Base-by-base conservation (phyloP, 2,888 invertebrate species). In the Cosmia trapezina region DNA sequence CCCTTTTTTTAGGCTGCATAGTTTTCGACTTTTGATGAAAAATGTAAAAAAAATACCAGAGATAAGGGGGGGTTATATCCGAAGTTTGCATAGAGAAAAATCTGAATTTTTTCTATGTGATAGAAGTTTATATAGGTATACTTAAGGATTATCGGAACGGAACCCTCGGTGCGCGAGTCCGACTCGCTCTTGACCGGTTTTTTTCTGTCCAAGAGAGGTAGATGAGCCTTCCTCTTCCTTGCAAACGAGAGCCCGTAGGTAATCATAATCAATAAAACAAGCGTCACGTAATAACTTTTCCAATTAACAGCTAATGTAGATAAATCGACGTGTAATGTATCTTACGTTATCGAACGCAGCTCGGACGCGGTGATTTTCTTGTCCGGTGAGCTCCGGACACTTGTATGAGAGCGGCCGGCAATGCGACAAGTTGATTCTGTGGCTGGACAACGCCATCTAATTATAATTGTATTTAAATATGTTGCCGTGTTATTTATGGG, bases 381-480 rank as follows among this genome's bases (percentile, higher is more conserved):
- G 81, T 81, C 83, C 69, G 47, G 66, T 54, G 60, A 45, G 49
- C 54, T 54, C 63, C 28, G 17, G 81, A 81, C 81, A 83, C 66
- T 81, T 83, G 83, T 81, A 81, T 81, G 69, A 72, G 70, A 62
- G 45, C 70, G 71, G 57, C 54, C 33, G 51, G 60, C 49, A 70
- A 71, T 54, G 75, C 37, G 81, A 81, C 81, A 83, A 72, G 83
- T 81, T 81, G 83, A 81, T 83, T 83, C 64, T 54, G 60, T 60
- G 41, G 63, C 73, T 59, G 68, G 81, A 73, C 81, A 77, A 81
- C 78, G 70, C 78, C 70, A 54, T 81, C 76, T 83, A 83, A 82
- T 81, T 81, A 81, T 83, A 79, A 83, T 81, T 81, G 80, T 83
- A 83, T 83, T 72, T 83, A 83, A 83, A 83, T 81, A 76, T 81